Evolutionary conservation across 1,140 invertebrate genomes (phyloP), one percentile per base, ranked within the genome.

Genomic region (Drepana arcuata): DNA sequence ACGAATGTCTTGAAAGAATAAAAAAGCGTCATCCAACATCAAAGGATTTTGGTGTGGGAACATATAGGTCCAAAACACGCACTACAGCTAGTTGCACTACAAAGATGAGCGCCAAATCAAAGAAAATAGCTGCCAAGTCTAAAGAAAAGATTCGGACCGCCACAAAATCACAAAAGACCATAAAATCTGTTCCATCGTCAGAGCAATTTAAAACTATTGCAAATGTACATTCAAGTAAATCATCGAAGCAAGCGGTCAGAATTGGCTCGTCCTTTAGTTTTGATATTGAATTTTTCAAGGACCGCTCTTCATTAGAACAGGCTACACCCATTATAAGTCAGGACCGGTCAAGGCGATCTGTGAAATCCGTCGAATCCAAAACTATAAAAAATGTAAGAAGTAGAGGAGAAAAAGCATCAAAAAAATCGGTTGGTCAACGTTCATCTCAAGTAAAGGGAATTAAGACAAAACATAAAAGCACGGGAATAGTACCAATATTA

Each of bases 271-370:
- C 34, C 35, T 34, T 55, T 11, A 52, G 34, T 27, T 51, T 56
- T 26, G 44, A 55, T 34, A 28, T 60, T 24, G 52, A 60, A 10
- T 52, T 52, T 31, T 52, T 33, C 23, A 56, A 48, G 41, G 39
- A 38, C 18, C 18, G 11, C 3, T 24, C 36, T 9, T 25, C 34
- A 14, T 4, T 5, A 5, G 18, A 21, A 5, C 18, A 21, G 18
- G 9, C 18, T 9, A 21, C 4, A 21, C 18, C 18, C 18, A 21
- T n/a, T n/a, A n/a, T n/a, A n/a, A n/a, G n/a, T n/a, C n/a, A n/a
- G n/a, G n/a, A n/a, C n/a, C n/a, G n/a, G n/a, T n/a, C n/a, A n/a
- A n/a, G n/a, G n/a, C n/a, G n/a, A n/a, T n/a, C n/a, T 9, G 9
- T 21, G 9, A 21, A 21, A 4, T 5, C 4, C 18, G 18, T 9